Evolutionary conservation across 2,888 invertebrate genomes (phyloP), one percentile per base, ranked within the genome.

Genomic region (Drosophila lacicola): DNA sequence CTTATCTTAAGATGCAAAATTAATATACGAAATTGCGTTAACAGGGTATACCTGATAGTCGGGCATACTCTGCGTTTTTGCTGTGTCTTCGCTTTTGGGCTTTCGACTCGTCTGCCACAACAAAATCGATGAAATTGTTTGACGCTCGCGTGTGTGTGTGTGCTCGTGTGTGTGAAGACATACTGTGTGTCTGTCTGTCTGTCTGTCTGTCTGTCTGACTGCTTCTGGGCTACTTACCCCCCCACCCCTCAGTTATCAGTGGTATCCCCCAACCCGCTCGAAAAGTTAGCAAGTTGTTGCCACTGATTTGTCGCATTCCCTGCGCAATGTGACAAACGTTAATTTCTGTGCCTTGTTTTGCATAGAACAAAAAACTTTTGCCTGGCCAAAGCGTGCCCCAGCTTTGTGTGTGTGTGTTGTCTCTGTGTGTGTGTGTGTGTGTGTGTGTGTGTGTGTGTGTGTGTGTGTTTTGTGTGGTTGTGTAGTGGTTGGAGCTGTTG

Each of bases 241-340:
- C 19, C 34, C 37, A 17, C 4, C 8, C 39, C 8, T 37, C 44
- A 1, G 33, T 13, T 19, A 34, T 45, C 19, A 42, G 8, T 29
- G 8, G 8, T 29, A 29, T 29, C 29, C 2, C 29, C 29, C 29
- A 29, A 29, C 29, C 47, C 37, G 45, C 46, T 6, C 41, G 21
- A 29, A 54, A 58, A 56, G 53, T 68, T 45, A 49, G 63, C 51
- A 57, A 73, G 46, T 80, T 77, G 68, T 80, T 77, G 68, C 74
- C 82, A 58, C 85, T 86, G 88, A 87, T 87, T 88, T 88, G 88
- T 77, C 82, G 88, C 80, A 87, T 88, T 83, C 78, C 77, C 66
- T 70, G 78, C 80, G 74, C 82, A 77, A 86, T 86, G 86, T 88
- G 88, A 88, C 88, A 86, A 86, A 88, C 86, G 88, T 80, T 88